Percentiles rank a stretch among this genome's conserved stretches.
phyloP scores from a whole-genome alignment of 2,113 vertebrate genomes.

The Stomatorhinus ivindoensis region DNA sequence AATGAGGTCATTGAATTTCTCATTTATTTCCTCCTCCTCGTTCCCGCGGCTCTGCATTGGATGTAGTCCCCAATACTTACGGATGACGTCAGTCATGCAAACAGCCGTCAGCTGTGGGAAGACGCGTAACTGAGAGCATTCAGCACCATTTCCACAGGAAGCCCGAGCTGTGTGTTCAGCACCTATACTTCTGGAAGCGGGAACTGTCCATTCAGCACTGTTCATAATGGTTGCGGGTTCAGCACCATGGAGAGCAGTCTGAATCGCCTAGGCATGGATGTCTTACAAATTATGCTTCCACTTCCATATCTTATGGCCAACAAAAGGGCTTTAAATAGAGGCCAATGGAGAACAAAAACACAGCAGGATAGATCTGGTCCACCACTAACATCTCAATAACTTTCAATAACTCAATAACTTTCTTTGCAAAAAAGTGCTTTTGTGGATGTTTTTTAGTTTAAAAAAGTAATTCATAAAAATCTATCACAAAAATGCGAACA shows the following conservation, averaged over 20 bases:
- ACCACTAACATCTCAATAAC: not conserved
- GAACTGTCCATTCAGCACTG: slow-evolving; percentile 3
- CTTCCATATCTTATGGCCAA: not conserved
- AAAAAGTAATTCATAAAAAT: not conserved
- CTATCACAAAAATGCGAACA: not conserved
- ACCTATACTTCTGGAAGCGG: not conserved
- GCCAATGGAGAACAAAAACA: not conserved
- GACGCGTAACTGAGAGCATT: not conserved
- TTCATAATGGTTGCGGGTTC: not conserved
- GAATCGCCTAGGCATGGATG: not conserved
- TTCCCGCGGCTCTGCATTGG: not conserved
- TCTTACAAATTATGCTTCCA: not conserved
- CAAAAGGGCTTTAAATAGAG: slow-evolving; percentile 2
- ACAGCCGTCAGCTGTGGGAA: not conserved
- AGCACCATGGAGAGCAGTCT: not conserved
- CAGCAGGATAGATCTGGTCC: not conserved
- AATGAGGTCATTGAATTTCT: not conserved
- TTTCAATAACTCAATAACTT: not conserved
- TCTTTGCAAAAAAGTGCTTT: not conserved
- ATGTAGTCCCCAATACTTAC: not conserved
- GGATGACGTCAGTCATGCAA: not conserved
- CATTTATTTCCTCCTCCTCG: not conserved
- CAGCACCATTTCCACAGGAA: not conserved
- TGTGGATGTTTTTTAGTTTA: not conserved
- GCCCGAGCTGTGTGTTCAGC: not conserved